A percentile compares a stretch with the other conserved stretches of the same genome.
Conservation (phyloP, 2,888 invertebrate genomes). For the Hypena proboscidalis region DNA sequence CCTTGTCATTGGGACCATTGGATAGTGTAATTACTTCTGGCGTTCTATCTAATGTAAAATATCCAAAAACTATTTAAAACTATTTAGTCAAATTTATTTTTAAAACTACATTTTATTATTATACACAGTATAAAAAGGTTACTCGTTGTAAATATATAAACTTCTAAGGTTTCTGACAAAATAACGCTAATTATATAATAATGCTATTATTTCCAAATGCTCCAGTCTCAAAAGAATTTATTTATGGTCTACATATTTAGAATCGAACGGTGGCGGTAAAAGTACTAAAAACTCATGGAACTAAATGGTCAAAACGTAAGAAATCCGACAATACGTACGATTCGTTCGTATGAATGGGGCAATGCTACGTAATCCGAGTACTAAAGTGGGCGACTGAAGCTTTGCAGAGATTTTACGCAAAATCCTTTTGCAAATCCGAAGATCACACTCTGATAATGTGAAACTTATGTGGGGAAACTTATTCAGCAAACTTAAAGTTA, state of each 20-base stretch:
- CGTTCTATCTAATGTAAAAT: no score
- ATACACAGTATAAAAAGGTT: no score
- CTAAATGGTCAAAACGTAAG: constrained; percentile 48
- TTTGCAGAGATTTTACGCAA: constrained; percentile 35
- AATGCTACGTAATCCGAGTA: constrained; percentile 54
- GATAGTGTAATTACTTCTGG: no score
- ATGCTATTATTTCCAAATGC: constrained; percentile 51
- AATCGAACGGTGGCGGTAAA: constrained; percentile 25
- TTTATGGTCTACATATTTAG: constrained; percentile 35
- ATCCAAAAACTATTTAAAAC: no score
- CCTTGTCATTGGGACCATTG: no score
- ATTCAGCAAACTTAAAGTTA: not conserved
- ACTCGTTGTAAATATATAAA: no score
- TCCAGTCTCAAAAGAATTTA: constrained; percentile 43
- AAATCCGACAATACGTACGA: constrained; percentile 54
- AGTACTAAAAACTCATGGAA: constrained; percentile 41
- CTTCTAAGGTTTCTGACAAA: no score
- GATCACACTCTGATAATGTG: constrained; percentile 13
- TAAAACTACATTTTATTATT: no score
- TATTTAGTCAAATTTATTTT: no score
- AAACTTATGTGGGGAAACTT: constrained; percentile 14
- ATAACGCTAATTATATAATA: no score
- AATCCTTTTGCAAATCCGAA: constrained; percentile 23
- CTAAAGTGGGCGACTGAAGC: constrained; percentile 51
- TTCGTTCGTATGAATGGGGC: constrained; percentile 51